Evolutionary conservation across 35 echinoderm and acorn worm genomes (phyloP).

Genomic region (Ophioderma brevispina): DNA sequence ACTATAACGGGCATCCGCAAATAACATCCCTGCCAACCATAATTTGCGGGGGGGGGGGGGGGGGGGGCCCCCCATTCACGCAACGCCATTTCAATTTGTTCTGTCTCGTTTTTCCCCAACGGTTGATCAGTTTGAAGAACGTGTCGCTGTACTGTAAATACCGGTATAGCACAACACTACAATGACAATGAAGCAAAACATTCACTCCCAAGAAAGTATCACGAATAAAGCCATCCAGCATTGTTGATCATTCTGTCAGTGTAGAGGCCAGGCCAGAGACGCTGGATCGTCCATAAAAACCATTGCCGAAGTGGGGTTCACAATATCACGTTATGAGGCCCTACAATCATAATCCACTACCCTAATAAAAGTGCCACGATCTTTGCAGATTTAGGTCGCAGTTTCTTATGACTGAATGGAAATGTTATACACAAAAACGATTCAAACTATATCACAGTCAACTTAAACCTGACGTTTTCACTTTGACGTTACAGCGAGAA

Average conservation of each 20-base stretch:
- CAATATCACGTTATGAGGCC: not conserved
- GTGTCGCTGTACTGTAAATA: conserved; percentile 11
- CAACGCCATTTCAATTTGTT: not conserved
- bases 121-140: not conserved
- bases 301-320: not conserved
- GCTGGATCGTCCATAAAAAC: conserved; percentile 12
- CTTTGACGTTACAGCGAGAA: conserved; percentile 49
- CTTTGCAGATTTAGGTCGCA: conserved; percentile 1
- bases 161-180: not conserved
- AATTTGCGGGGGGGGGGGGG: no score
- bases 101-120: not conserved
- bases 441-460: conserved; percentile 55
- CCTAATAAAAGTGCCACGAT: not conserved
- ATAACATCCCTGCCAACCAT: not conserved
- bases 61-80: not conserved
- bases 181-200: not conserved
- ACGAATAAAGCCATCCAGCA: conserved; percentile 34
- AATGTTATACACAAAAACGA: conserved; percentile 17
- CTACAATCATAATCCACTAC: not conserved
- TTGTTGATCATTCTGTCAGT: conserved; percentile 46
- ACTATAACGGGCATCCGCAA: not conserved
- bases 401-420: conserved; percentile 6
- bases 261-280: not conserved
- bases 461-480: conserved; percentile 52
- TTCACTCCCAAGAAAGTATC: conserved; percentile 11